A percentile compares a stretch with the other conserved stretches of the same genome.
phyloP scores from a whole-genome alignment of 2,113 vertebrate species.

The Pogonocichla stellata region DNA sequence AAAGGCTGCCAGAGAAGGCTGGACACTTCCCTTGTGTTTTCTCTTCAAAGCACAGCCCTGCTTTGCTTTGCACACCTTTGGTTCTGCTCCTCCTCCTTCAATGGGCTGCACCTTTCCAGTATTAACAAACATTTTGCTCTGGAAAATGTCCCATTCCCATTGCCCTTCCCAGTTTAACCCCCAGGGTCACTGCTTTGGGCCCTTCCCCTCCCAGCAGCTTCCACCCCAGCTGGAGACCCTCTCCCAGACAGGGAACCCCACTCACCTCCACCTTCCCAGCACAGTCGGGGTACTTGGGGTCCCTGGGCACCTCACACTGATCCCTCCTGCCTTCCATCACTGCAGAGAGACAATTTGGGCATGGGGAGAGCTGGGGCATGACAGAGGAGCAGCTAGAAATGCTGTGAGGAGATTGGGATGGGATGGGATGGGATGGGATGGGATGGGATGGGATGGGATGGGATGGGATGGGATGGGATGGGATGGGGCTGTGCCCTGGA shows the following conservation, averaged over 20 bases:
- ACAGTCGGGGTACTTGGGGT: conserved; percentile 92
- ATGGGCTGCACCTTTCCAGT: accelerated
- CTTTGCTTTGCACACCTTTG: neutral
- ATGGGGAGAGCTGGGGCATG: neutral
- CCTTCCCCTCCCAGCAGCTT: neutral
- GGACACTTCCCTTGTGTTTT: neutral
- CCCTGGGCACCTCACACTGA: conserved; percentile 90
- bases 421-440: neutral
- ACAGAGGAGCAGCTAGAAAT: neutral
- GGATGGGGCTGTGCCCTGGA: neutral
- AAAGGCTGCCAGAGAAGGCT: neutral
- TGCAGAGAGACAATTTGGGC: conserved; percentile 33
- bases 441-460: neutral
- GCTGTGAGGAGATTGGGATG: neutral
- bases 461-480: neutral
- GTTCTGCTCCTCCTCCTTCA: neutral
- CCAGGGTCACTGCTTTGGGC: neutral
- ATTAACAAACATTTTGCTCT: neutral
- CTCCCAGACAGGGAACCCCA: neutral
- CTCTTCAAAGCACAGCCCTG: neutral
- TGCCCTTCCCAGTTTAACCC: neutral
- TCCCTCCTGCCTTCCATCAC: conserved; percentile 81
- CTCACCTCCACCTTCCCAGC: conserved; percentile 94
- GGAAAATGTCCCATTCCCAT: neutral
- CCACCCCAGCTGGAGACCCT: neutral